Evolutionary conservation across 2,888 invertebrate genomes (phyloP), one percentile per base, ranked within the genome.

Genomic region (Drosophila diplacantha): DNA sequence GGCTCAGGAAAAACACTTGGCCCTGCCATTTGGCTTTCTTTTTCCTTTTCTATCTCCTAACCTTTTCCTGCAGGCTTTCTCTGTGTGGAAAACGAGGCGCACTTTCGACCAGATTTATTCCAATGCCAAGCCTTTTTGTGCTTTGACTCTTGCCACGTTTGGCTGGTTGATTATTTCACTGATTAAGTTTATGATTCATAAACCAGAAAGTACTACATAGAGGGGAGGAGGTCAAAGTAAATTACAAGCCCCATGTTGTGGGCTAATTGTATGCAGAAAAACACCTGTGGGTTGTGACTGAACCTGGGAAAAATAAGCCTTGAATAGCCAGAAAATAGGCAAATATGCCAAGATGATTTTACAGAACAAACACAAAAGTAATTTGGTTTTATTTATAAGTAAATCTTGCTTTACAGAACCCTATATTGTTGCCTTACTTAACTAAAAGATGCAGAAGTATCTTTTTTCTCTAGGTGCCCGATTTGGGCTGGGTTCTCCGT

Each of bases 181-280:
- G 79, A 81, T 83, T 81, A 75, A 56, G 65, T 78, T 83, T 81
- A 81, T 83, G 83, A 73, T 60, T 79, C 77, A 79, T 80, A 80
- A 75, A 61, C 61, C 65, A 55, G 66, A 63, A 69, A 67, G 54
- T 11, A 11, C 11, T 43, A 20, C 20, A 14, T 20, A 8, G 58
- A 50, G 34, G 29, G 22, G 24, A 34, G 20, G 24, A 12, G 20
- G 1, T 70, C 77, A 68, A 77, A 73, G 80, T 82, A 82, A 77
- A 80, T 82, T 82, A 69, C 75, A 43, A 62, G 43, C 61, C 16
- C 72, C 67, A 20, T 7, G 72, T 82, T 79, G 82, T 76, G 71
- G 83, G 76, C 84, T 83, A 83, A 81, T 81, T 81, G 80, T 83
- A 79, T 79, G 82, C 80, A 75, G 65, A 69, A 24, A 49, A 47